phyloP scores from a whole-genome alignment of 1,140 invertebrate species.

The Nymphalis io region DNA sequence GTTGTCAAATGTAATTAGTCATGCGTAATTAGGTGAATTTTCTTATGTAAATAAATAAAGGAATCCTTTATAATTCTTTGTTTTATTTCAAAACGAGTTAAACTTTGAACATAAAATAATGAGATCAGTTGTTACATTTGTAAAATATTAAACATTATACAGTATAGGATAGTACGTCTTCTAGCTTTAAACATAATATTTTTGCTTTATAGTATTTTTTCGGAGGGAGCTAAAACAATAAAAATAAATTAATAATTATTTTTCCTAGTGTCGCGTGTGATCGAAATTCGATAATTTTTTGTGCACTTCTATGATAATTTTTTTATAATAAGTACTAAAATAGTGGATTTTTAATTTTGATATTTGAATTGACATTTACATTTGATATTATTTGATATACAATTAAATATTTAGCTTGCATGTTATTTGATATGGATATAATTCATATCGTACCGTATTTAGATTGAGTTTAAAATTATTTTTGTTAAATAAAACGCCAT shows the following conservation, averaged over 20 bases:
- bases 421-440: background rate
- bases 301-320: no score
- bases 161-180: constrained; percentile 37
- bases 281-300: no score
- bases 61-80: constrained; percentile 61
- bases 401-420: no score
- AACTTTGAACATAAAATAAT: constrained; percentile 13
- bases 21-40: constrained; percentile 72
- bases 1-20: constrained; percentile 75
- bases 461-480: constrained; percentile 49
- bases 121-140: constrained; percentile 27
- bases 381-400: no score
- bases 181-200: constrained; percentile 33
- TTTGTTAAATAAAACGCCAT: constrained; percentile 60
- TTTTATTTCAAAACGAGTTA: constrained; percentile 49
- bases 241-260: constrained; percentile 9
- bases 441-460: constrained; percentile 6
- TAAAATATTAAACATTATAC: constrained; percentile 12
- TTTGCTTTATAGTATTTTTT: constrained; percentile 35
- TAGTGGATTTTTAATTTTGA: no score
- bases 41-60: constrained; percentile 78
- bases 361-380: no score
- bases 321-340: no score
- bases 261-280: background rate
- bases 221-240: constrained; percentile 33